Evolutionary conservation across 92 coral and sea anemone genomes (phyloP), one percentile per base, ranked within the genome.

Genomic region (Meandrina meandrites): DNA sequence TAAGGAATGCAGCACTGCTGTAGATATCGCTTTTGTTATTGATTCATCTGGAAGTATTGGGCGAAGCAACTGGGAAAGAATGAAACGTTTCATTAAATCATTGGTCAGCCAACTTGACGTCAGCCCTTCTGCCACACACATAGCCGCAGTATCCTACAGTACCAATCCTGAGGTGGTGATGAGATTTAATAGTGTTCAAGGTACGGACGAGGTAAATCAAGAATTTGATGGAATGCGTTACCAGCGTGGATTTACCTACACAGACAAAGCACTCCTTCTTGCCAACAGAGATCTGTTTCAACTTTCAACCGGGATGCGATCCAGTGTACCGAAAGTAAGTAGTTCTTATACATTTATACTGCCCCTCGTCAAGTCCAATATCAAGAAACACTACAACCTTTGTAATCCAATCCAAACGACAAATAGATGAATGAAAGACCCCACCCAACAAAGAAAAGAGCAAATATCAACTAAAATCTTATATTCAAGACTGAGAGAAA

Each of bases 1-100:
- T 27, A 80, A 82, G 53, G 83, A 81, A 18, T 92, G 95, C 53
- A 70, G 47, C 11, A 82, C 84, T 11, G 82, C 68, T 2, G 86
- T 90, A 27, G 98, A 95, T 80, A 84, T 94, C 3, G 92, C 89
- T 24, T 95, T 95, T 78, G 80, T 92, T 27, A 84, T 95, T 88
- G 98, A 95, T 73, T 95, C 97, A 32, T 95, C 98, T 58, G 92
- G 93, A 40, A 90, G 95, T 70, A 85, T 93, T 30, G 91, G 94
- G 18, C 77, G 80, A 37, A 53, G 68, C 37, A 90, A 90, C 79
- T 95, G 89, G 89, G 87, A 84, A 28, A 87, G 82, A 34, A 89
- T 90, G 81, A 94, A 93, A 79, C 71, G 75, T 51, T 92, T 93
- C 47, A 88, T 95, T 34, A 86, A 93, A 62, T 73, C 84, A 47